Evolutionary conservation across 1,140 invertebrate species (phyloP), one percentile per base, ranked within the genome.

Genomic region (Copidosoma floridanum): DNA sequence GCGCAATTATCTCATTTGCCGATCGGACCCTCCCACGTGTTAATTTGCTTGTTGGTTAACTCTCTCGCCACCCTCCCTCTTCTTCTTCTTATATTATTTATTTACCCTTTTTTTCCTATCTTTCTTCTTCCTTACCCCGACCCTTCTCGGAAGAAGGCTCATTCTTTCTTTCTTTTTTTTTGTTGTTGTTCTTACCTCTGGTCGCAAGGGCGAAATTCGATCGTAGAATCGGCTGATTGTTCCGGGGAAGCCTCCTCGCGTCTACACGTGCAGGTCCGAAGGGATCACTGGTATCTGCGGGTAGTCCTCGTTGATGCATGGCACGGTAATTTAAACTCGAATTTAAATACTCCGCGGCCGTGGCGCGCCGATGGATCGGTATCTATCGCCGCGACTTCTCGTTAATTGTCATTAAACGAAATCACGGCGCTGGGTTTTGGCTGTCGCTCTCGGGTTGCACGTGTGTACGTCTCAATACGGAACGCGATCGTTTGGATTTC

Each of bases 1-100:
- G 63, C 72, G 68, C 72, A 75, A 74, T 76, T 75, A 79, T 80
- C 78, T 71, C 63, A 69, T 68, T 76, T 68, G 65, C 65, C 68
- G 71, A 76, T 76, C 74, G 65, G 68, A 70, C 70, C 72, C 72
- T 74, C 74, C 72, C 71, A 74, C 76, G 77, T 79, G 78, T 79
- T 80, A 80, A 79, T 80, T 80, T 79, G 77, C 78, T 79, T 80
- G 76, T 79, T 80, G 78, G 77, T 80, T 78, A 74, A 74, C 69
- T 70, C 72, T 65, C 61, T 58, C 24, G 61, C 62, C 53, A 47
- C 48, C 24, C 37, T 44, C 46, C 50, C 63, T 54, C 55, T 54
- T 57, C 58, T 50, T 61, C 43, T 32, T 32, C n/a, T n/a, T n/a
- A n/a, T n/a, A n/a, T n/a, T n/a, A 6, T 32, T 53, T 63, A 43